Conservation (phyloP, 2,113 vertebrate genomes). For the Malurus alboscapulatus region DNA sequence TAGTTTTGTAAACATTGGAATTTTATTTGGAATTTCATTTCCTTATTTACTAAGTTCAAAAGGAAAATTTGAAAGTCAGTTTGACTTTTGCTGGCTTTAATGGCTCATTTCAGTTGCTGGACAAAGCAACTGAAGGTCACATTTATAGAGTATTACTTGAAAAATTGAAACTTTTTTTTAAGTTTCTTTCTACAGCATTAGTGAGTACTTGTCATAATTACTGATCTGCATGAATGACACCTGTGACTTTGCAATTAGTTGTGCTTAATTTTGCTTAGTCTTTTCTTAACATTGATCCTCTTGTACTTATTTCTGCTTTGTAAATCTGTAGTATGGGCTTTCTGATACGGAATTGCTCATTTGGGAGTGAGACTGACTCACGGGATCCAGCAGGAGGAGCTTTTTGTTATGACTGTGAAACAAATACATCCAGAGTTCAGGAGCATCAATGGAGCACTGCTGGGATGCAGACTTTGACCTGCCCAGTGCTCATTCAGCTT, state of each 20-base stretch:
- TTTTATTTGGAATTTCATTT: constrained; percentile 12
- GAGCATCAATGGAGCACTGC: background rate
- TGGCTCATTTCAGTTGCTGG: background rate
- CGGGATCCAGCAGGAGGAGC: background rate
- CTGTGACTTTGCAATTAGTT: background rate
- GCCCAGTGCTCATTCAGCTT: background rate
- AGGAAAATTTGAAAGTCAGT: background rate
- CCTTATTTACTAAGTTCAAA: constrained; percentile 13
- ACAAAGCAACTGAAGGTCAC: background rate
- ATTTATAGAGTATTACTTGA: background rate
- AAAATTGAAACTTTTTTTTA: background rate
- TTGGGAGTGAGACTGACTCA: background rate
- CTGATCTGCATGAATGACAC: background rate
- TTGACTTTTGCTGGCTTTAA: background rate
- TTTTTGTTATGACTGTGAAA: background rate
- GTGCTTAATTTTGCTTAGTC: background rate
- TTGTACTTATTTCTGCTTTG: background rate
- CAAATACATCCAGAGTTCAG: background rate
- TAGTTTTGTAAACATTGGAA: constrained; percentile 33
- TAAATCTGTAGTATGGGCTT: background rate
- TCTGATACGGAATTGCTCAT: background rate
- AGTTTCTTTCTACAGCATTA: background rate
- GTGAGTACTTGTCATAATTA: background rate
- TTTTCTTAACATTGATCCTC: background rate
- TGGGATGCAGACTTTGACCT: background rate